Evolutionary conservation across 2,797 vertebrate genomes (phyloP), one percentile per base, ranked within the genome.

Genomic region (Brotula barbata): DNA sequence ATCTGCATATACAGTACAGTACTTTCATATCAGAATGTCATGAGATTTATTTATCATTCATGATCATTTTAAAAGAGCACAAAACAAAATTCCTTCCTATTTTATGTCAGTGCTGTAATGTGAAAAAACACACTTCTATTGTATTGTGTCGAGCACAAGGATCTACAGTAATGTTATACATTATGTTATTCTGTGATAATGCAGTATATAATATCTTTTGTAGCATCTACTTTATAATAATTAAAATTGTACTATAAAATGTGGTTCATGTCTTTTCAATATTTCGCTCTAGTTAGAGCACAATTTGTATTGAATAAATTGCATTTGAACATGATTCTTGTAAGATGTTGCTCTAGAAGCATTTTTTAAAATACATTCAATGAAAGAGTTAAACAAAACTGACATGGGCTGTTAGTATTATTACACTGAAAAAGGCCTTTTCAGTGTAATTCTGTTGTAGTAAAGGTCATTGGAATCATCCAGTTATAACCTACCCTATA

Each of bases 161-260:
- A 55, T 77, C 58, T 78, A 65, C 44, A 77, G 72, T 85, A 86
- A 87, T 85, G 74, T 82, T 81, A 86, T 89, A 83, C 80, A 89
- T 87, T 87, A 84, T 81, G 64, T 28, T 78, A 72, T 65, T 77
- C 43, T 83, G 72, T 83, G 71, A 75, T 58, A 73, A 80, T 83
- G 77, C 71, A 83, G 67, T 81, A 73, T 59, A 72, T 80, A 36
- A 2, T 80, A 56, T 75, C 46, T 62, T 84, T 79, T 83, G 74
- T 87, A 67, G 73, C 77, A 84, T 80, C 69, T 79, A 79, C 77
- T 82, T 77, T 59, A 64, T 75, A 16, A 55, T 69, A 68, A 77
- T 46, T 1, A 56, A 55, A 70, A 40, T 39, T 50, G 52, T 66
- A 64, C 65, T 43, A 13, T 57, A 40, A 54, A 57, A 60, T 44